These are phyloP conservation scores for Corythoichthys haematopterus DNA, from an alignment of 2,113 vertebrate genomes.

Conservation along the genomic window DNA sequence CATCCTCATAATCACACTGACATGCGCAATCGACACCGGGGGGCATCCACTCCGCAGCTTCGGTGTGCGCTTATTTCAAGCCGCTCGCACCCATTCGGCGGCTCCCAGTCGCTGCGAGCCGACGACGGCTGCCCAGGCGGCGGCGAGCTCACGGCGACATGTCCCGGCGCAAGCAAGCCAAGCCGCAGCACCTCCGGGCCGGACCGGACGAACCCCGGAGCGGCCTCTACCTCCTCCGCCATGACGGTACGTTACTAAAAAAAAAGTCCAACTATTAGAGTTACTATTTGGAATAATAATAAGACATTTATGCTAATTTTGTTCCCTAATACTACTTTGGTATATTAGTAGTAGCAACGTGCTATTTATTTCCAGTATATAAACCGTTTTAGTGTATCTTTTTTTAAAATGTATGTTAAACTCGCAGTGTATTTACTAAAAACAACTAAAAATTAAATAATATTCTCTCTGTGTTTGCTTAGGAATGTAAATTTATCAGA, in stretches of 20 bases:
- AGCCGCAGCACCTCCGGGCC: slow-evolving; percentile 87
- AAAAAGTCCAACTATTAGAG: no score
- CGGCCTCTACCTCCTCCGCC: slow-evolving; percentile 70
- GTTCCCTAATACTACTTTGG: no score
- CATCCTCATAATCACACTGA: slow-evolving; percentile 82
- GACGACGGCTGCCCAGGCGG: slow-evolving; percentile 74
- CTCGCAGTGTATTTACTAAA: no score
- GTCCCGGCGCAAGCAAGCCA: slow-evolving; percentile 97
- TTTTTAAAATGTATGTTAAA: no score
- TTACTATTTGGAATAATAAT: no score
- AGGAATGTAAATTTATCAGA: no score
- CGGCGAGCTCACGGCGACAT: slow-evolving; percentile 76
- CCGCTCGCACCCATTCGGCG: slow-evolving; percentile 25
- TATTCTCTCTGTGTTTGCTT: no score
- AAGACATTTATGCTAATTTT: no score
- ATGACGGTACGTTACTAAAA: slow-evolving; percentile 71
- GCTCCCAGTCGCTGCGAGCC: slow-evolving; percentile 38
- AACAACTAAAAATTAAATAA: no score
- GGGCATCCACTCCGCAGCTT: slow-evolving; percentile 63
- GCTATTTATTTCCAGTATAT: no score
- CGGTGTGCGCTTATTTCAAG: slow-evolving; percentile 64
- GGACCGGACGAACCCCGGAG: slow-evolving; percentile 76
- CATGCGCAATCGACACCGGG: slow-evolving; percentile 85
- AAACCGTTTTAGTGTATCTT: no score
- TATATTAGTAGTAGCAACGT: no score